Percentiles rank a stretch among this genome's conserved stretches.
Conservation (phyloP, 2,113 vertebrate species). For the Microtus ochrogaster region DNA sequence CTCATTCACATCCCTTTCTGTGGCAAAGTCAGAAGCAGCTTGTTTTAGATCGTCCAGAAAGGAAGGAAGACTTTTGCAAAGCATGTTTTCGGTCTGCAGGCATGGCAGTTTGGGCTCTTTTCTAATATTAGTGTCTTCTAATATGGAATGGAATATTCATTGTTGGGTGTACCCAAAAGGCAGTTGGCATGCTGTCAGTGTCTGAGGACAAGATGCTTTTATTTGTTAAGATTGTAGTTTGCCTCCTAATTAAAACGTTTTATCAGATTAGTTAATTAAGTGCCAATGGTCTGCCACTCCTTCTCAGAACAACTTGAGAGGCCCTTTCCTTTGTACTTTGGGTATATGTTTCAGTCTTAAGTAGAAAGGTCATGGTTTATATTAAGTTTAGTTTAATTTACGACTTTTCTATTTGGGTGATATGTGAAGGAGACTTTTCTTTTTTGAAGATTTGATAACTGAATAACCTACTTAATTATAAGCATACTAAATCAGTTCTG, state of each 20-base stretch:
- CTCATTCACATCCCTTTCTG: slow-evolving; percentile 40
- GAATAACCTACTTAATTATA: slow-evolving; percentile 58
- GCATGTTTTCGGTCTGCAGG: background rate
- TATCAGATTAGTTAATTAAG: slow-evolving; percentile 56
- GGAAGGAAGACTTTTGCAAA: slow-evolving; percentile 68
- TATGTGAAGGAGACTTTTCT: slow-evolving; percentile 18
- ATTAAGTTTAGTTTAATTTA: slow-evolving; percentile 45
- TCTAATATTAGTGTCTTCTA: slow-evolving; percentile 40
- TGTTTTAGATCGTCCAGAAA: slow-evolving; percentile 63
- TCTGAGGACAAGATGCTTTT: background rate
- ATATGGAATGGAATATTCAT: background rate
- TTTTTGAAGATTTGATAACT: slow-evolving; percentile 34
- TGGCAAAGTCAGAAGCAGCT: slow-evolving; percentile 73
- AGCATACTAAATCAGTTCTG: slow-evolving; percentile 50
- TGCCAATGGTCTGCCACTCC: slow-evolving; percentile 49
- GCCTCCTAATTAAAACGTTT: slow-evolving; percentile 62
- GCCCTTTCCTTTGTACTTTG: slow-evolving; percentile 28
- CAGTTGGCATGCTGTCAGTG: background rate
- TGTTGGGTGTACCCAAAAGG: slow-evolving; percentile 31
- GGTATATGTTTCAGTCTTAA: slow-evolving; percentile 19
- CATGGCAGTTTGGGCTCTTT: background rate
- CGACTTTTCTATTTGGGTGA: slow-evolving; percentile 22
- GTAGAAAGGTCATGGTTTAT: slow-evolving; percentile 8
- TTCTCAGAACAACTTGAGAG: background rate
- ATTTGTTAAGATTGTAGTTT: slow-evolving; percentile 54